A percentile compares a stretch with the other conserved stretches of the same genome.
phyloP scores from a whole-genome alignment of 1,140 invertebrate species.

The Heterodera carotae region DNA sequence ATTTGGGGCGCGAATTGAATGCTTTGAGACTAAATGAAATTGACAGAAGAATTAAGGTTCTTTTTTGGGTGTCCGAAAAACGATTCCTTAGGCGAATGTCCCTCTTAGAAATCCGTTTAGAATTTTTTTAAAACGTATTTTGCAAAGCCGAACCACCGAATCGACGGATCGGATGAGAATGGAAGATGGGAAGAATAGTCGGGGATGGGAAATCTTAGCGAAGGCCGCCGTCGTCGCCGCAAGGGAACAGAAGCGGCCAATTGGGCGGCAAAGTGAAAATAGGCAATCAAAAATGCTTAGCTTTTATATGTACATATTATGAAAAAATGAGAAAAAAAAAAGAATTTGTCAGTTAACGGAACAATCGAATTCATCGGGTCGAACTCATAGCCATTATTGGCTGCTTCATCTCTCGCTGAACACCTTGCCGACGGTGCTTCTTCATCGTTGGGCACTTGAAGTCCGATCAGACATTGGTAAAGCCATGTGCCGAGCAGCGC shows the following conservation, averaged over 20 bases:
- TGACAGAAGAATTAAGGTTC: no score
- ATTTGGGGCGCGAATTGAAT: no score
- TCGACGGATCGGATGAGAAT: background rate
- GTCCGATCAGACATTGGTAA: constrained; percentile 48
- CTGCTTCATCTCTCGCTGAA: background rate
- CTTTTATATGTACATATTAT: background rate
- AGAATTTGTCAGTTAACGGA: background rate
- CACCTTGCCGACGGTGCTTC: background rate
- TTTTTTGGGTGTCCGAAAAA: no score
- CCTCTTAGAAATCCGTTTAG: no score
- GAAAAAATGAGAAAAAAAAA: no score
- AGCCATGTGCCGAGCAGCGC: constrained; percentile 50
- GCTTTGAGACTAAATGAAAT: no score
- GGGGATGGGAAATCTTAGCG: background rate
- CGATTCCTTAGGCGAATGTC: no score
- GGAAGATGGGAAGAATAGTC: background rate
- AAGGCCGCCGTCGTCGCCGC: no score
- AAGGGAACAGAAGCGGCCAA: background rate
- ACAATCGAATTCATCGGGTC: constrained; percentile 1
- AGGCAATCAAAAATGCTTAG: background rate
- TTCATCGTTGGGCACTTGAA: constrained; percentile 41
- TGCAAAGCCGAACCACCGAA: no score
- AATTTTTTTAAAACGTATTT: no score
- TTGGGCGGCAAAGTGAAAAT: background rate
- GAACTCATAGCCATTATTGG: background rate